These are phyloP conservation scores for Microcebus ravelobensis DNA, from an alignment of 2,113 vertebrate genomes.

Conservation along the genomic window DNA sequence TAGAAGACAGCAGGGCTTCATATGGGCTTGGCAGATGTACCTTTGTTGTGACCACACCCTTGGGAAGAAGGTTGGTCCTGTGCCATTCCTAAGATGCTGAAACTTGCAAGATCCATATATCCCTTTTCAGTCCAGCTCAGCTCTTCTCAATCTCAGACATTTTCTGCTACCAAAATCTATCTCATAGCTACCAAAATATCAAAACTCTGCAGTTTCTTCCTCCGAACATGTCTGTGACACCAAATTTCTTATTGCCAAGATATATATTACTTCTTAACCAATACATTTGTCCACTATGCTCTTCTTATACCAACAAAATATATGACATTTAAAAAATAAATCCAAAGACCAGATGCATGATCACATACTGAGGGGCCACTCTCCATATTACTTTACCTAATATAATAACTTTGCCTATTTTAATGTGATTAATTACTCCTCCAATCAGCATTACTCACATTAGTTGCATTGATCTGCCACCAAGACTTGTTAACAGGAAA, in stretches of 20 bases:
- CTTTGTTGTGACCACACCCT: not conserved
- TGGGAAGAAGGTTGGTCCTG: not conserved
- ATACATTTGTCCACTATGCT: not conserved
- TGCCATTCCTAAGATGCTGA: not conserved
- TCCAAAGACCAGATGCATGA: not conserved
- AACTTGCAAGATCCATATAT: not conserved
- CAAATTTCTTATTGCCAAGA: not conserved
- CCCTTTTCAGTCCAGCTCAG: not conserved
- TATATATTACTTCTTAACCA: not conserved
- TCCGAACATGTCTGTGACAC: not conserved
- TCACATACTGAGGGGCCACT: not conserved
- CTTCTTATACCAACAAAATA: not conserved
- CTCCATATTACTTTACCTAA: not conserved
- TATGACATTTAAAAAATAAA: not conserved
- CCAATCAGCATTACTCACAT: not conserved
- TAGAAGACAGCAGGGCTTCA: not conserved
- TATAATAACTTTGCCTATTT: not conserved
- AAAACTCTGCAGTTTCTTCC: not conserved
- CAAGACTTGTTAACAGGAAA: not conserved
- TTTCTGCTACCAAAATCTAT: not conserved
- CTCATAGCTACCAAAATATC: not conserved
- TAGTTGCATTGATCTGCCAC: not conserved
- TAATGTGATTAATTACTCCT: not conserved
- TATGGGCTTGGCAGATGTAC: not conserved
- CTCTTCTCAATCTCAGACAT: not conserved